Evolutionary conservation across 2,113 vertebrate species (phyloP), one percentile per base, ranked within the genome.

Genomic region (Antechinus flavipes): DNA sequence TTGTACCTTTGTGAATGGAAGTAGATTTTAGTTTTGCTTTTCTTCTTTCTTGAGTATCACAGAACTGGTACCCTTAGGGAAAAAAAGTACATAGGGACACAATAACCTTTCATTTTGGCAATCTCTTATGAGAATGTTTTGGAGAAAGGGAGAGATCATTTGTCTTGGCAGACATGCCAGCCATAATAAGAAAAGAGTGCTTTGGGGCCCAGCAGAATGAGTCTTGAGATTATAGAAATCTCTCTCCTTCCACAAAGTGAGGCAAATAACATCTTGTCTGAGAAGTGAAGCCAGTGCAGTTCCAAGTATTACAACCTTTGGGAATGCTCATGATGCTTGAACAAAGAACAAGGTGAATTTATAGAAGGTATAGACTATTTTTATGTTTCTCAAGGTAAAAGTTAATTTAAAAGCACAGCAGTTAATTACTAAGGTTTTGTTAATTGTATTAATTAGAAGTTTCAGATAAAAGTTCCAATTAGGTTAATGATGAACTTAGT

Each of bases 401-500:
- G 91, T 93, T 93, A 93, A 95, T 91, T 94, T 68, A 94, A 94
- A 93, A 96, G n/a, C 84, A 89, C 50, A 76, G 55, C 30, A 94
- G 94, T 92, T 94, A 95, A 95, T 96, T 94, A 94, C 10, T 26
- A 96, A 91, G 93, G 89, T 30, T 84, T 94, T 93, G 61, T 56
- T 95, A 94, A 94, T 42, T 47, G 68, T 35, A 56, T 56, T 96
- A 94, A 96, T 47, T 93, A 56, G 91, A 94, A 95, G 93, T n/a
- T 90, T 96, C 94, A 89, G 55, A 94, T 90, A 96, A 96, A 93
- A 50, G 42, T 76, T 90, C 52, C 94, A 97, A 96, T 96, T 96
- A 97, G 94, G 96, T 90, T 96, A 97, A 97, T 90, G 54, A 91
- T 90, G 53, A 94, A 93, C 58, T 94, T 90, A 93, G 53, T 53